A percentile compares a stretch with the other conserved stretches of the same genome.
phyloP scores from a whole-genome alignment of 2,113 vertebrate species.

The Nothoprocta pentlandii region DNA sequence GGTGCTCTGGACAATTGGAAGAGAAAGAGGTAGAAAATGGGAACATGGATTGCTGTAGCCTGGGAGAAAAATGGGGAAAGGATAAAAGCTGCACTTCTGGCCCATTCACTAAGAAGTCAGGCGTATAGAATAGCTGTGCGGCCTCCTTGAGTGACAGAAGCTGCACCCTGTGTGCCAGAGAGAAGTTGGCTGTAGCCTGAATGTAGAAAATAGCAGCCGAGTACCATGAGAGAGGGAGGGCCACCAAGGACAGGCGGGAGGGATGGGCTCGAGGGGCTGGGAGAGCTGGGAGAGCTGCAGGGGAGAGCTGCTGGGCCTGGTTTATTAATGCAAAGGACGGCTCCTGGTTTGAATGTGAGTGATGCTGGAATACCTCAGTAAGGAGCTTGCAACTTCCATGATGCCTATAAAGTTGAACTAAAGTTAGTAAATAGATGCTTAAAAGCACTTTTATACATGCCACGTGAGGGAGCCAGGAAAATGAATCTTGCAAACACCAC shows the following conservation, averaged over 20 bases:
- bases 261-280: background rate
- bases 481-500: slow-evolving; percentile 12
- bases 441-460: background rate
- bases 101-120: background rate
- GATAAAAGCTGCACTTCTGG: background rate
- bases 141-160: background rate
- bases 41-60: background rate
- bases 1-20: background rate
- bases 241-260: background rate
- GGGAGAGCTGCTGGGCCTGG: background rate
- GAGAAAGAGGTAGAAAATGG: background rate
- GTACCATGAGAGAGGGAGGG: background rate
- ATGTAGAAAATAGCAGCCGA: background rate
- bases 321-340: background rate
- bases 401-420: slow-evolving; percentile 20
- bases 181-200: background rate
- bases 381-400: slow-evolving; percentile 13
- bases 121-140: background rate
- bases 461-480: slow-evolving; percentile 34
- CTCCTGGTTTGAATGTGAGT: background rate
- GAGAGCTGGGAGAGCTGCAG: too few species aligned
- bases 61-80: background rate
- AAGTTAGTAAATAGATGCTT: background rate
- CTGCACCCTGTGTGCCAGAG: background rate
- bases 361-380: background rate